Evolutionary conservation across 2,113 vertebrate species (phyloP), one percentile per base, ranked within the genome.

Genomic region (Brachyhypopomus occidentalis): DNA sequence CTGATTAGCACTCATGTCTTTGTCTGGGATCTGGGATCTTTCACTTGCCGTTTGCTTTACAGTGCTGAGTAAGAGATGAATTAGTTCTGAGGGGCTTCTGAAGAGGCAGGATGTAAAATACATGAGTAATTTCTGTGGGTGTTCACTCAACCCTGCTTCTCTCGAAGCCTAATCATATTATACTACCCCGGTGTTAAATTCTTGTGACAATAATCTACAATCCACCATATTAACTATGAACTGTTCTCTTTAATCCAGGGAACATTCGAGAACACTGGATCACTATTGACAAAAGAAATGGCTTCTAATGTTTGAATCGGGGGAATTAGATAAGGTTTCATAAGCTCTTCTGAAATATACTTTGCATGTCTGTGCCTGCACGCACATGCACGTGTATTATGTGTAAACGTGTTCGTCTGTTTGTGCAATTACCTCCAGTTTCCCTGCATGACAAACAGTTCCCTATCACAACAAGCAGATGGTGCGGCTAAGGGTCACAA

Each of bases 361-460:
- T 22, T 12, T 41, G 20, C 41, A 30, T 16, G 30, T 38, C 27
- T 75, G 73, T 14, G 55, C n/a, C 20, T 74, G 17, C 20, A 11
- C 45, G 11, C 11, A 14, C 12, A 11, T 52, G 45, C 12, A 11
- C 14, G 45, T 52, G 25, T 19, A 4, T 2, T 41, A 11, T 38
- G 19, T 62, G 27, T 16, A 20, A 22, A 56, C 60, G 73, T n/a
- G 72, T 36, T 25, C 58, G 25, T 19, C 2, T n/a, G 6, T 76
- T 58, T 63, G 74, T 45, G 72, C 5, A 19, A 58, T 55, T 20
- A 70, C 66, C n/a, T 70, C 34, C 66, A 70, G 41, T 70, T 20
- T 70, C 66, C 34, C 36, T 71, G 52, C 66, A 70, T 78, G 66
- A 59, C n/a, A 78, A 78, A 70, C 77, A 71, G 66, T 71, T 55